Evolutionary conservation across 2,797 vertebrate genomes (phyloP).

Genomic region (Fringilla coelebs): DNA sequence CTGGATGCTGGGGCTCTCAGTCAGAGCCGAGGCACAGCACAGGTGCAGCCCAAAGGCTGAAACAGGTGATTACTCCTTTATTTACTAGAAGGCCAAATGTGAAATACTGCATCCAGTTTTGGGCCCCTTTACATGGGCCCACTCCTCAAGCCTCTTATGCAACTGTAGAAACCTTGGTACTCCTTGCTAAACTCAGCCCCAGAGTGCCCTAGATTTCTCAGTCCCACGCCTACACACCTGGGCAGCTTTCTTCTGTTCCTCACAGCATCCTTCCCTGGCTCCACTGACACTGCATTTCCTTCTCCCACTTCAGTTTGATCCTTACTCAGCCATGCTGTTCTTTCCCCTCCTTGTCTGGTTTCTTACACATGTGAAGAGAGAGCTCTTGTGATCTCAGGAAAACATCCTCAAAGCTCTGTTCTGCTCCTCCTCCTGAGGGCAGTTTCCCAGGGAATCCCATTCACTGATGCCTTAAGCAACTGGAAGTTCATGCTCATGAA

Average conservation of each 20-base stretch:
- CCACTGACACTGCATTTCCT: neutral
- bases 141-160: neutral
- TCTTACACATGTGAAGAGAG: accelerated
- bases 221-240: neutral
- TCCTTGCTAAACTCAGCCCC: neutral
- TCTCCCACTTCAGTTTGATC: neutral
- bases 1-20: neutral
- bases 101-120: neutral
- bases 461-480: neutral
- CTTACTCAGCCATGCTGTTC: neutral
- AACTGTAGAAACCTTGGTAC: neutral
- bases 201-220: neutral
- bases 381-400: neutral
- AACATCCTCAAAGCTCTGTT: neutral
- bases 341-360: neutral
- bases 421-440: neutral
- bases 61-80: neutral
- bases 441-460: neutral
- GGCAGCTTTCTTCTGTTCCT: neutral
- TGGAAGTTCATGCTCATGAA: neutral
- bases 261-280: neutral
- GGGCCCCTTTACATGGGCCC: neutral
- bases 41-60: neutral
- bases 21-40: neutral
- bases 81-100: neutral